A percentile compares a stretch with the other conserved stretches of the same genome.
phyloP scores from a whole-genome alignment of 1,140 invertebrate species.

The Brachionus plicatilis region DNA sequence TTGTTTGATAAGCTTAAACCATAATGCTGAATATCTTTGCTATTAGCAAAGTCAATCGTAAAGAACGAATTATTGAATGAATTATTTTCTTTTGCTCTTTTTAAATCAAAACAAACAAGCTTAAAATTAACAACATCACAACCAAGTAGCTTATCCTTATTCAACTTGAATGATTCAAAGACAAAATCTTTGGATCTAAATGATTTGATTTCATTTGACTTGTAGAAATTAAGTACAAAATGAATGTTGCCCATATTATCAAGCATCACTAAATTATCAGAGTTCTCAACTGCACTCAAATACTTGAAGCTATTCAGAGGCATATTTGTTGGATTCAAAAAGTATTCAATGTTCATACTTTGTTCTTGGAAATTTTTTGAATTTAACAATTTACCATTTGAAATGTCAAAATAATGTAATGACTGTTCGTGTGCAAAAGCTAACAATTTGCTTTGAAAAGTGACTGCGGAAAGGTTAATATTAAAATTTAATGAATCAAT shows the following conservation, averaged over 20 bases:
- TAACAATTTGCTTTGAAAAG: background rate
- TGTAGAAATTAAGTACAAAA: background rate
- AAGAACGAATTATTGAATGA: background rate
- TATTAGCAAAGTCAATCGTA: background rate
- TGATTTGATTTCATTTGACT: background rate
- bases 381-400: background rate
- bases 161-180: background rate
- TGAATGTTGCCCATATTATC: background rate
- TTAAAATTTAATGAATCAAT: background rate
- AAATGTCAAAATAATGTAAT: background rate
- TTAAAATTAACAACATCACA: background rate
- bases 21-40: background rate
- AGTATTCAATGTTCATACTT: background rate
- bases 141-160: background rate
- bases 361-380: background rate
- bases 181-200: background rate
- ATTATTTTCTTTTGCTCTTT: no score
- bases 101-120: background rate
- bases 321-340: conserved; percentile 4
- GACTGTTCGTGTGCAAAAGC: background rate
- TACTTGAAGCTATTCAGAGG: background rate
- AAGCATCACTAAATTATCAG: background rate
- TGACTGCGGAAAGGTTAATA: background rate
- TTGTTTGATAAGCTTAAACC: background rate
- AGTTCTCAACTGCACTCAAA: background rate